Evolutionary conservation across 2,113 vertebrate species (phyloP), one percentile per base, ranked within the genome.

Genomic region (Lota lota): DNA sequence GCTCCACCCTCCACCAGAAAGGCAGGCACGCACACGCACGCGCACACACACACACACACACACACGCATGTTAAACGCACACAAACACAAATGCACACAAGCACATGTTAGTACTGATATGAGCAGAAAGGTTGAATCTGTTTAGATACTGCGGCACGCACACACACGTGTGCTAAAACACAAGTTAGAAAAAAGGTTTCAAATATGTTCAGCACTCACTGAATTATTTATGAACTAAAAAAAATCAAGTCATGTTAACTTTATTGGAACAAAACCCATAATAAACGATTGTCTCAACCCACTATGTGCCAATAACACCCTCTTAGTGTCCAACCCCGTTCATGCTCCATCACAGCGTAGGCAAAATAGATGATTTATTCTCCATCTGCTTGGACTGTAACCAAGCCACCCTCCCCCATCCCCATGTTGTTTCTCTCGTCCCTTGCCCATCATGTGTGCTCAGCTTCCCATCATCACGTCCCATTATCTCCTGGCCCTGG

Each of bases 1-100:
- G 80, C 87, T 73, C 85, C 80, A 77, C 79, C 73, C 83, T 72
- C 77, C 70, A 57, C 58, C 78, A 67, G 63, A 69, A 72, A 61
- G 24, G 20, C 56, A 61, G 71, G 64, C 17, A 24, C 53, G 74
- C 57, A 53, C 61, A 67, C 64, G 66, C 68, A 73, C 59, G 61
- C 36, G 60, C 5, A n/a, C 59, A 66, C 20, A 57, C 54, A 63
- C n/a, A 14, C 17, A 53, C 3, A 14, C 17, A 53, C 6, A 5
- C 51, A 53, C 3, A 53, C 51, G 12, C 28, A 33, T 33, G 28
- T 33, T 33, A 33, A 33, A 33, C 28, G 7, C 28, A 33, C 28
- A 33, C 28, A 5, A 33, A 33, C 28, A 4, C 28, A 33, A 33
- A 33, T 33, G 28, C 28, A 33, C 28, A 1, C 28, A 33, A 33